Percentiles rank a stretch among this genome's conserved stretches.
These are phyloP conservation scores for Drosophila hydei DNA, from an alignment of 1,140 invertebrate genomes.

Conservation along the genomic window DNA sequence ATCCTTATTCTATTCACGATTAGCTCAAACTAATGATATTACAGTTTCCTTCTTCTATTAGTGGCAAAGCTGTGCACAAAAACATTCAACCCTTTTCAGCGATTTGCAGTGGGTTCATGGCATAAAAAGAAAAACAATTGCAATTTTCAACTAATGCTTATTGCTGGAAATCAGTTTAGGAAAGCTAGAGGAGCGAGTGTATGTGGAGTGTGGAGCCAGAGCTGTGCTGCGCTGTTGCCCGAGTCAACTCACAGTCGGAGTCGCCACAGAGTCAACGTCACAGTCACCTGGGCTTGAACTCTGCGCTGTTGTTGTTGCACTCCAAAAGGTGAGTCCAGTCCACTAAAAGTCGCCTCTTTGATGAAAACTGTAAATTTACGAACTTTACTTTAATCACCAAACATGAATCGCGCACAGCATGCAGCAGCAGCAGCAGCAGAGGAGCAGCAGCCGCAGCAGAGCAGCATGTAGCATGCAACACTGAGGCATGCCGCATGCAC, in stretches of 20 bases:
- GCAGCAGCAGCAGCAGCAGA: slow-evolving; percentile 60
- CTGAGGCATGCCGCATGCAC: slow-evolving; percentile 26
- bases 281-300: slow-evolving; percentile 76
- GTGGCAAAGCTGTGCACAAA: too few relatives aligned
- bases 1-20: too few relatives aligned
- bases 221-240: neutral
- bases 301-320: slow-evolving; percentile 65
- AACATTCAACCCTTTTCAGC: neutral
- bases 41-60: too few relatives aligned
- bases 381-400: slow-evolving; percentile 83
- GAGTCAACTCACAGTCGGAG: slow-evolving; percentile 48
- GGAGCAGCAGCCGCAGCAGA: slow-evolving; percentile 42
- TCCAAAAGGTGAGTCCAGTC: slow-evolving; percentile 82
- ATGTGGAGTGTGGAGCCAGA: slow-evolving; percentile 10
- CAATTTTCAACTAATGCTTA: slow-evolving; percentile 84
- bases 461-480: slow-evolving; percentile 24
- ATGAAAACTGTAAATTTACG: slow-evolving; percentile 84
- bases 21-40: too few relatives aligned
- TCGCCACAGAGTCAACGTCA: slow-evolving; percentile 70
- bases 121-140: slow-evolving; percentile 72
- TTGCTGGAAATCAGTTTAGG: slow-evolving; percentile 83
- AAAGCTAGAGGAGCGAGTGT: slow-evolving; percentile 71
- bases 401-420: slow-evolving; percentile 84
- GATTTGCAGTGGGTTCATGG: neutral
- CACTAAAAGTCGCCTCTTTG: slow-evolving; percentile 81